Evolutionary conservation across 1,140 invertebrate genomes (phyloP), one percentile per base, ranked within the genome.

Genomic region (Propsilocerus akamusi): DNA sequence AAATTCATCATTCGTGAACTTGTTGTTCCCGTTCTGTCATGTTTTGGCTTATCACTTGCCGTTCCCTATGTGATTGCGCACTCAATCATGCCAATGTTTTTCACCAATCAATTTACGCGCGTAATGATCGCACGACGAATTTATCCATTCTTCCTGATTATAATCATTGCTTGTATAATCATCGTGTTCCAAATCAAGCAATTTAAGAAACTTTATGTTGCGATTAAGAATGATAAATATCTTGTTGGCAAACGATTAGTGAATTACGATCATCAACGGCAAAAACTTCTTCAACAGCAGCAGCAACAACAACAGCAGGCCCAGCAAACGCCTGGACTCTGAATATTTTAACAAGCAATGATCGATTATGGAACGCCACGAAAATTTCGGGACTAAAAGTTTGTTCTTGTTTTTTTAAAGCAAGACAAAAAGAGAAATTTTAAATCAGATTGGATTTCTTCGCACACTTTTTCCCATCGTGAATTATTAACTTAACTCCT

Each of bases 161-260:
- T 85, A 11, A 72, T 75, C 32, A 60, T 86, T 5, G 66, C 84
- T 26, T 69, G 75, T 41, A 73, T 77, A 37, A 73, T 91, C 46
- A 72, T 90, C 46, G 71, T 76, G 49, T 77, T 87, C 60, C 70
- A 78, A 67, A 80, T 94, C 26, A 77, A 83, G 50, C 94, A 98
- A 62, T 93, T 98, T 65, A 81, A 78, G 57, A 85, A 90, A 58
- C 72, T 99, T 0, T 97, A 97, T 62, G 89, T 98, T 63, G 94
- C 97, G 67, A 99, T 99, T 61, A 96, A 96, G 68, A 97, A 99
- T 71, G 95, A 99, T 63, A 98, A 98, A 71, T 98, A 97, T 70
- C 74, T 97, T 23, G 92, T 97, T 3, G 93, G 94, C 0, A 84
- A 91, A 59, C 75, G 90, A 50, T 74, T 97, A 49, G 91, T 97